Conservation (phyloP, 2,797 vertebrate genomes). For the Paedocypris micromegethes region DNA sequence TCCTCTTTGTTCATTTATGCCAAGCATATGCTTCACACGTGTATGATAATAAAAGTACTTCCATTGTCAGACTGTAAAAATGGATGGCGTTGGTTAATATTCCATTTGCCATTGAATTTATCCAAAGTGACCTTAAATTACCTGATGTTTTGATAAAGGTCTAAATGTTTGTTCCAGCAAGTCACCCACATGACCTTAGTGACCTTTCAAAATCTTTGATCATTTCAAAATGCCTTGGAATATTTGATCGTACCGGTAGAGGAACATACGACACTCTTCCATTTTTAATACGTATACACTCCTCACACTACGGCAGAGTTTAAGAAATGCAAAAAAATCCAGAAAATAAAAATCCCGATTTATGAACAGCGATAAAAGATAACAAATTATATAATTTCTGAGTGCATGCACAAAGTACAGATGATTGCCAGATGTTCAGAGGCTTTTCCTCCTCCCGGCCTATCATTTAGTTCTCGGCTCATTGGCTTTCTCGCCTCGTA, state of each 20-base stretch:
- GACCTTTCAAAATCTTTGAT: too few species aligned
- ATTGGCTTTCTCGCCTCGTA: conserved; percentile 70
- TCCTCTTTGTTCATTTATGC: conserved; percentile 24
- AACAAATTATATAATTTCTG: conserved; percentile 40
- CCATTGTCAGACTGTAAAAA: conserved; percentile 38
- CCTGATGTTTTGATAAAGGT: not conserved
- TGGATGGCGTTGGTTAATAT: conserved; percentile 38
- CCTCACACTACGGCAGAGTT: too few species aligned
- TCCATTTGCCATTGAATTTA: conserved; percentile 43
- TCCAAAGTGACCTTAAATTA: conserved; percentile 34
- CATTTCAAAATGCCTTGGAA: too few species aligned
- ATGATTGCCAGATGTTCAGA: conserved; percentile 77
- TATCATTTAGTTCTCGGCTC: conserved; percentile 69
- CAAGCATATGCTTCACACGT: conserved; percentile 42
- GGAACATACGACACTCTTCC: too few species aligned
- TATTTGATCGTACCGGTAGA: too few species aligned
- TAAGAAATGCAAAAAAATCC: too few species aligned
- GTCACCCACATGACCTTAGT: too few species aligned
- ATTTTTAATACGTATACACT: too few species aligned
- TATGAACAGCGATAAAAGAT: conserved; percentile 22
- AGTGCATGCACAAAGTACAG: conserved; percentile 70
- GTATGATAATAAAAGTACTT: conserved; percentile 42
- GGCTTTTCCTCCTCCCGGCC: conserved; percentile 60
- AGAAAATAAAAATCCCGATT: too few species aligned
- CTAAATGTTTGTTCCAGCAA: too few species aligned